Base-by-base conservation (phyloP, 2,888 invertebrate genomes). In the Ophion costatus region DNA sequence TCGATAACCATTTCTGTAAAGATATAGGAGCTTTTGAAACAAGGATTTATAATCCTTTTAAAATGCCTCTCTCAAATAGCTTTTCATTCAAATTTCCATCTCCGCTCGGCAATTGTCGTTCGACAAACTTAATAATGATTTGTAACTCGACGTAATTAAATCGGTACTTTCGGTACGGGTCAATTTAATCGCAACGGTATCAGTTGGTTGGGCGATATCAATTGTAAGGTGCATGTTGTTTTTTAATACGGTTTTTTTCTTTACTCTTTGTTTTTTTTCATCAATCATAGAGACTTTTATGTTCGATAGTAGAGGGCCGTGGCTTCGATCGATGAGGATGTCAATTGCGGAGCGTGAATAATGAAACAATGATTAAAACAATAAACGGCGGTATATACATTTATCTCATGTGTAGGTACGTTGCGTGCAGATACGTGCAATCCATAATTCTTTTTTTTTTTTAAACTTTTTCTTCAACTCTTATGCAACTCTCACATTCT, bases 351-450 rank as follows among this genome's bases (percentile, higher is more conserved):
- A 80, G 85, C 85, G 85, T 80, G 85, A 82, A 82, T 69, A 66
- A 69, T 67, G 75, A 82, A 83, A 67, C 42, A 80, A 79, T 83
- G 77, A 82, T 66, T 38, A 89, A 90, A 89, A 87, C 82, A 89
- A 89, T 87, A 86, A 88, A 90, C 89, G 88, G 88, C 89, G 88
- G 88, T 89, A 87, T 89, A 84, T 87, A 90, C 85, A 88, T 85
- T 87, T 87, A 82, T 86, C 88, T 80, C 61, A 80, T 82, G 81
- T 87, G 77, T 82, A 87, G 87, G 87, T 88, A 88, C 87, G 82
- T 79, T 88, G 86, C 86, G 88, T 88, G 87, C 88, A 87, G 80
- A 87, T 87, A 86, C 80, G 76, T 84, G 82, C 70, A 86, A 83
- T 88, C 74, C 29, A 57, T 73, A 5, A 45, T 83, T 81, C 45